These are phyloP conservation scores for Bombus soroeensis DNA, from an alignment of 1,140 invertebrate genomes.

Conservation along the genomic window DNA sequence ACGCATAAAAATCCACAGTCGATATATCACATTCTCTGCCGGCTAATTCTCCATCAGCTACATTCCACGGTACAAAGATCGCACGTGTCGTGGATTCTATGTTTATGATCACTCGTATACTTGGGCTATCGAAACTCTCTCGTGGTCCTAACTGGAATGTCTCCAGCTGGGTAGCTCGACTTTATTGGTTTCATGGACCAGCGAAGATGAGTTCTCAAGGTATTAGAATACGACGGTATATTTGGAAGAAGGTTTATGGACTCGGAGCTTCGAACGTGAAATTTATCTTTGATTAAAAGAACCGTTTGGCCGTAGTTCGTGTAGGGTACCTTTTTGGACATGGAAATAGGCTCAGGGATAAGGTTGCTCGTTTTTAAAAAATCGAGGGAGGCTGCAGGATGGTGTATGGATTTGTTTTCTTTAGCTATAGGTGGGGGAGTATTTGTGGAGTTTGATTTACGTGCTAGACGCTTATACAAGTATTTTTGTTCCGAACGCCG, in stretches of 20 bases:
- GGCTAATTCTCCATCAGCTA: not conserved
- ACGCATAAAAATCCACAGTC: no score
- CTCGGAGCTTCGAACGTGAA: not conserved
- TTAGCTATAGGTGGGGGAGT: not conserved
- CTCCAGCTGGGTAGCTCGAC: conserved; percentile 24
- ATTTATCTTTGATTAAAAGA: conserved; percentile 10
- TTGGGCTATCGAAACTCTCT: not conserved
- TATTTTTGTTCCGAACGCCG: not conserved
- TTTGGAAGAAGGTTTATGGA: conserved; percentile 28
- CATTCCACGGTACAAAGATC: not conserved
- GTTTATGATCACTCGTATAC: not conserved
- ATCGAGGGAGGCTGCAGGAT: not conserved
- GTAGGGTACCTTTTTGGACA: not conserved
- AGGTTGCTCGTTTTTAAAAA: not conserved
- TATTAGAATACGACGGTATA: conserved; percentile 7
- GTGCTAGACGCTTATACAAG: not conserved
- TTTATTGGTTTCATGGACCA: conserved; percentile 5
- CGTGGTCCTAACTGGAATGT: conserved; percentile 10
- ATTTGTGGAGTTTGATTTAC: not conserved
- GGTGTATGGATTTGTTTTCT: conserved; percentile 12
- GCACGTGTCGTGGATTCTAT: not conserved
- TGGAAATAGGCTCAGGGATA: not conserved
- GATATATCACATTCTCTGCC: not conserved
- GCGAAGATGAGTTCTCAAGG: not conserved
- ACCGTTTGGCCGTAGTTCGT: not conserved